Evolutionary conservation across 2,797 vertebrate genomes (phyloP), one percentile per base, ranked within the genome.

Genomic region (Cuculus canorus): DNA sequence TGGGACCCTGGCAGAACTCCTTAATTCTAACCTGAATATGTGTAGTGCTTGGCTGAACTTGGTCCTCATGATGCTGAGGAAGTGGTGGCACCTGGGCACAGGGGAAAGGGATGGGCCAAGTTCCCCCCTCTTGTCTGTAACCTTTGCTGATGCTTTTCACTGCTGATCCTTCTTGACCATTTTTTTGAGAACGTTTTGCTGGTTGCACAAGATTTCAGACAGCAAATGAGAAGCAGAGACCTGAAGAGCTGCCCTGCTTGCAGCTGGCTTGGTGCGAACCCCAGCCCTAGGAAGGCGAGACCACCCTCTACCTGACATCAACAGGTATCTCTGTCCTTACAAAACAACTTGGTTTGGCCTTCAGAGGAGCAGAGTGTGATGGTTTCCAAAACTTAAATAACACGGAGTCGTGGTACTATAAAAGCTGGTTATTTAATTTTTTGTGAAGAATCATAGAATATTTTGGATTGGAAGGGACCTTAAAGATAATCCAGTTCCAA

Each of bases 21-120:
- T 25, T 24, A 37, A 28, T 77, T 89, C 17, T 25, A 2, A 39
- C 30, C 14, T 7, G 18, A 23, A 25, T 12, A 17, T 28, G 25
- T 13, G 23, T 45, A 86, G 33, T 4, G 2, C 22, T 59, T 64
- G 71, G 35, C 57, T 85, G 71, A 37, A 8, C 27, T 75, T 60
- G 28, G 17, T 61, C 50, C 57, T 80, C 39, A 4, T 0, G 9
- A n/a, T 27, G 68, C 50, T 6, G 9, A 86, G 73, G 56, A 53
- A 41, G 15, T 27, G 17, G 5, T 32, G 50, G 25, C 65, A 61
- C 30, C 33, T 41, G 25, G 16, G 25, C 57, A 13, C 0, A 0
- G 12, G 11, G 16, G 16, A 47, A 37, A 65, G 11, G 30, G 22
- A n/a, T 53, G 0, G 1, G 28, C 21, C 72, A 39, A 11, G 10